Evolutionary conservation across 37 sponge, comb jelly and placozoan genomes (phyloP).

Genomic region (Crambe crambe): DNA sequence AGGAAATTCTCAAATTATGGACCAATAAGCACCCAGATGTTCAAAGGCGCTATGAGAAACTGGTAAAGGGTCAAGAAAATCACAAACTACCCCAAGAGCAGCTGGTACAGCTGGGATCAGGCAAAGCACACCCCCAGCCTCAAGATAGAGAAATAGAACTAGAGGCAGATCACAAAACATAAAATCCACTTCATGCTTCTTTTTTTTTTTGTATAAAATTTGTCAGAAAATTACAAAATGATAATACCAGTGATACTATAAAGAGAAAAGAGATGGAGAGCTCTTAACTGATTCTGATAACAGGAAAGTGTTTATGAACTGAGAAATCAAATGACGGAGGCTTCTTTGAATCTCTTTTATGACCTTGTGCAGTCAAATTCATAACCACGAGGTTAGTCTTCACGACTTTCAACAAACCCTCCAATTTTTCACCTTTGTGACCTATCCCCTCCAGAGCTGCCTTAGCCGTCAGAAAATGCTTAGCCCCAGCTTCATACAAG

Average conservation of each 20-base stretch:
- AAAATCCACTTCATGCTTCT: too few relatives aligned
- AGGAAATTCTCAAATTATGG: constrained; percentile 65
- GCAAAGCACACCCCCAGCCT: too few relatives aligned
- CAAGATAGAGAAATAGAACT: too few relatives aligned
- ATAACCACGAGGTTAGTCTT: constrained; percentile 93
- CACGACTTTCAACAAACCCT: constrained; percentile 66
- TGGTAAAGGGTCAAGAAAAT: too few relatives aligned
- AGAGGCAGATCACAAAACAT: not conserved
- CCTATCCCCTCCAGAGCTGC: constrained; percentile 57
- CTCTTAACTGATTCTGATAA: constrained; percentile 61
- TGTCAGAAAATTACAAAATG: not conserved
- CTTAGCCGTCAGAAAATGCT: constrained; percentile 65
- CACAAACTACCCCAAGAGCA: too few relatives aligned
- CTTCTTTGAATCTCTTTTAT: constrained; percentile 72
- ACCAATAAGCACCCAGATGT: constrained; percentile 55
- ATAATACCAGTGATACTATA: not conserved
- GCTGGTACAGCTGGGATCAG: too few relatives aligned
- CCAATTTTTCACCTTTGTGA: constrained; percentile 26
- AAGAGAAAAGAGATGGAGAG: not conserved
- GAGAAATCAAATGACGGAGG: constrained; percentile 81
- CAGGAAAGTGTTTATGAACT: constrained; percentile 82
- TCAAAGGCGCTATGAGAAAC: constrained; percentile 13
- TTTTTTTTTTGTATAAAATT: not conserved
- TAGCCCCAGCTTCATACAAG: constrained; percentile 63
- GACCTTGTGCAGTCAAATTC: constrained; percentile 88